A percentile compares a stretch with the other conserved stretches of the same genome.
phyloP scores from a whole-genome alignment of 2,888 invertebrate species.

The Stenchaetothrips biformis region DNA sequence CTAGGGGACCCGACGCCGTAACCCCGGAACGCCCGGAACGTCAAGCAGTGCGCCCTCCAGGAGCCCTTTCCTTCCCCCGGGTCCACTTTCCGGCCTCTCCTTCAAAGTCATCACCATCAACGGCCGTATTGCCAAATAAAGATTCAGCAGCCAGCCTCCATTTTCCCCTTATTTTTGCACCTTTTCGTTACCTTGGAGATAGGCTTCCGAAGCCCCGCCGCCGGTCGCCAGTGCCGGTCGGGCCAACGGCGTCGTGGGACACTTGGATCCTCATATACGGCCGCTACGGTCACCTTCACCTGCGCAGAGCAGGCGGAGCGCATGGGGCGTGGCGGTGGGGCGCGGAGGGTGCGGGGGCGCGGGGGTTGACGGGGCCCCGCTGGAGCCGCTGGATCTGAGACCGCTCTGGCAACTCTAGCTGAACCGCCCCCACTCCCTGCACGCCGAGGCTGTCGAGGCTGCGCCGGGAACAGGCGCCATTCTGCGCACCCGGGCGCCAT shows the following conservation, averaged over 20 bases:
- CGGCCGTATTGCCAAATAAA: no score
- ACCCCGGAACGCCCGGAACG: no score
- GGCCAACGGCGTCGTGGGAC: no score
- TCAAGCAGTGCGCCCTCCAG: no score
- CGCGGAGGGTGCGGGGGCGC: background rate
- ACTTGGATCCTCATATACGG: background rate
- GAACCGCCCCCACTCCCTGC: background rate
- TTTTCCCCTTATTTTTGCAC: no score
- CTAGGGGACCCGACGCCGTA: background rate
- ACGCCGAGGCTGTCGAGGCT: background rate
- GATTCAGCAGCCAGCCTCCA: no score
- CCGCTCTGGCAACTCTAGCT: constrained; percentile 15
- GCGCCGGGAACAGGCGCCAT: constrained; percentile 16
- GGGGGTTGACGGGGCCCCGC: background rate
- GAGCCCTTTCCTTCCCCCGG: no score
- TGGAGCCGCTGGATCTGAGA: constrained; percentile 9
- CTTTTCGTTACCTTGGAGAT: no score
- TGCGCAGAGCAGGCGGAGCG: background rate
- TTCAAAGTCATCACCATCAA: no score
- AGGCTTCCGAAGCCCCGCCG: no score
- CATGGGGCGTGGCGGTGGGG: background rate
- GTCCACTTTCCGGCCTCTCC: no score
- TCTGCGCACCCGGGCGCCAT: constrained; percentile 1
- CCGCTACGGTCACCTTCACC: constrained; percentile 6
- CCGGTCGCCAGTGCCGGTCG: no score